phyloP scores from a whole-genome alignment of 1,140 invertebrate species.

The Idris sp. region DNA sequence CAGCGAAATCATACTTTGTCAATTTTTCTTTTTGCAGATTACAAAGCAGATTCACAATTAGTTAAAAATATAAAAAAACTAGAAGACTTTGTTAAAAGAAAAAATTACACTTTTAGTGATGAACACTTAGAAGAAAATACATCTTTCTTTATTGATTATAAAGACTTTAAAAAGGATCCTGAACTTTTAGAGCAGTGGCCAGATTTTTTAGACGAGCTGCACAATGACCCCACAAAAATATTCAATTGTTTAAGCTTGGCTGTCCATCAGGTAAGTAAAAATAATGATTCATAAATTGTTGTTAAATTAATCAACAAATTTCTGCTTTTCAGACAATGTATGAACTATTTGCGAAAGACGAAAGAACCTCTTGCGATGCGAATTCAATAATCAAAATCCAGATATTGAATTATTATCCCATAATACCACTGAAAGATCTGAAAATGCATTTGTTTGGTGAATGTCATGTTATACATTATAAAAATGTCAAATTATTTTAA shows the following conservation, averaged over 20 bases:
- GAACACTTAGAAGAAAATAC: slow-evolving; percentile 82
- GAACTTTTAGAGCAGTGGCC: slow-evolving; percentile 81
- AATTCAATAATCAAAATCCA: slow-evolving; percentile 80
- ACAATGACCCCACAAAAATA: slow-evolving; percentile 81
- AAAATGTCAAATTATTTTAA: too few relatives aligned
- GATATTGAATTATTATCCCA: slow-evolving; percentile 84
- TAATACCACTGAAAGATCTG: slow-evolving; percentile 84
- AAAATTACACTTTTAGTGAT: slow-evolving; percentile 77
- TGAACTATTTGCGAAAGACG: slow-evolving; percentile 75
- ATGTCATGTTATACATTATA: too few relatives aligned
- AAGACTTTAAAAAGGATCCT: slow-evolving; percentile 80
- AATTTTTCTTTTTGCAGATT: slow-evolving; percentile 74
- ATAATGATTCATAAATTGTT: background rate
- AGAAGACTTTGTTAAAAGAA: slow-evolving; percentile 77
- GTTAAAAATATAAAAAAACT: slow-evolving; percentile 78
- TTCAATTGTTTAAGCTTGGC: slow-evolving; percentile 85
- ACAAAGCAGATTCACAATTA: slow-evolving; percentile 74
- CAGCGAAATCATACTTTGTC: background rate
- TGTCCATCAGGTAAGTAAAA: slow-evolving; percentile 82
- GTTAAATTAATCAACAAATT: too few relatives aligned
- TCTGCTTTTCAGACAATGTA: slow-evolving; percentile 75
- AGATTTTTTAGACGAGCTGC: slow-evolving; percentile 82
- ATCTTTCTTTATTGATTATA: slow-evolving; percentile 83
- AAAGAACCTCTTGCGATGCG: slow-evolving; percentile 61
- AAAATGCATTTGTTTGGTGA: slow-evolving; percentile 89